Base-by-base conservation (phyloP, 2,888 invertebrate species). In the Xestia ashworthii region DNA sequence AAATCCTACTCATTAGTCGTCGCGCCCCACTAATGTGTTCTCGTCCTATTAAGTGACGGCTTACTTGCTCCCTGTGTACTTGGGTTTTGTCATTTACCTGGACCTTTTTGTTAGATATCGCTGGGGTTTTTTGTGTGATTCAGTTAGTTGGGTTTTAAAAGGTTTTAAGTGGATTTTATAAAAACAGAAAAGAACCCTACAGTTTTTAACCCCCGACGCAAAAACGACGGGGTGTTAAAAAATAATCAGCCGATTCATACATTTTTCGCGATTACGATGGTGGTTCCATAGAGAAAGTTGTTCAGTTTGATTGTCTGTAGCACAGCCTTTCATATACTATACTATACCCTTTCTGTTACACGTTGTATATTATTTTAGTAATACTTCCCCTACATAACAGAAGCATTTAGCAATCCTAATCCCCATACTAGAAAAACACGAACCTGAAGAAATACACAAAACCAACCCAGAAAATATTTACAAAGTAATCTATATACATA, bases 1-100 rank as follows among this genome's bases (percentile, higher is more conserved):
- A 87, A 88, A 89, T 89, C 89, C 90, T 80, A 60, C 87, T 87
- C 89, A 89, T 89, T 89, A 86, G 85, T 86, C 66, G 82, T 78
- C 67, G 41, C 79, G 64, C 60, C 74, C 85, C 79, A 78, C 81
- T 88, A 85, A 83, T 88, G 83, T 86, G 88, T 85, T 81, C 83
- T 82, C 81, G 83, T 82, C 83, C 83, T 88, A 88, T 85, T 85
- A 87, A 89, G 78, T 87, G 80, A 80, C 58, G 85, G 88, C 82
- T 87, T 89, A 84, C 74, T 71, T 3, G 78, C 70, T 76, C 9
- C 41, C 44, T 69, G 53, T 46, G 46, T 74, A 74, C 74, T 71
- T 38, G 5, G 70, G 78, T 79, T 81, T 82, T 74, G 76, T 81
- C 73, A 80, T 77, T 74, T 75, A 66, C n/a, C 16, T 64, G 67